Base-by-base conservation (phyloP, 2,797 vertebrate genomes). In the Gymnothorax javanicus region DNA sequence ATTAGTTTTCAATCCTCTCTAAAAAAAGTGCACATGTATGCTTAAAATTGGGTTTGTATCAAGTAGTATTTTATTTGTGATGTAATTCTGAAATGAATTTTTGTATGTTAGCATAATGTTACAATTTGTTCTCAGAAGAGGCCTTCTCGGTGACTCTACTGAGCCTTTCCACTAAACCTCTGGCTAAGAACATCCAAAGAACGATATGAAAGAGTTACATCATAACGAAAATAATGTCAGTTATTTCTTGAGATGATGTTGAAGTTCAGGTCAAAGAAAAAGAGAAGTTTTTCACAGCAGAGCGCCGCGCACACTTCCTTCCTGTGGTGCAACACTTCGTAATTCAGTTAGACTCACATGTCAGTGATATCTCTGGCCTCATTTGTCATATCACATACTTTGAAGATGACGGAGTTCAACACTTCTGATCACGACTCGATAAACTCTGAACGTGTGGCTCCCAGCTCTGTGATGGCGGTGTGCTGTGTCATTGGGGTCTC, bases 401-500 rank as follows among this genome's bases (percentile, higher is more conserved):
- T 67, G 69, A 73, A 12, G 25, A 73, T 73, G 69, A 13, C 69
- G 4, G 25, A 11, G 25, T 27, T 73, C 25, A 73, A 73, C 27
- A 6, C 4, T 27, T 73, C 69, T 8, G 11, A 73, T 27, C 11
- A 27, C 2, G 69, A 27, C 69, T 73, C 69, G 0, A 33, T 73
- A 25, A 73, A 73, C 69, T 73, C 69, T 73, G 69, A 27, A 0
- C 69, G 11, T 27, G 33, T 73, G 6, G 69, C 3, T 27, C 69
- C 69, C 6, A 13, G 69, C 27, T 25, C 69, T 73, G 69, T 73
- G 4, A 73, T 73, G 69, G 69, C 11, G 20, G 20, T 88, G 9
- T 85, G 86, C 15, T 87, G 57, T 67, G n/a, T 89, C 7, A 57
- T 91, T 60, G 90, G 90, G 20, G 71, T 88, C 54, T 82, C 82